phyloP scores from a whole-genome alignment of 37 sponge, comb jelly and placozoan genomes.

The Lycopodina hypogea region DNA sequence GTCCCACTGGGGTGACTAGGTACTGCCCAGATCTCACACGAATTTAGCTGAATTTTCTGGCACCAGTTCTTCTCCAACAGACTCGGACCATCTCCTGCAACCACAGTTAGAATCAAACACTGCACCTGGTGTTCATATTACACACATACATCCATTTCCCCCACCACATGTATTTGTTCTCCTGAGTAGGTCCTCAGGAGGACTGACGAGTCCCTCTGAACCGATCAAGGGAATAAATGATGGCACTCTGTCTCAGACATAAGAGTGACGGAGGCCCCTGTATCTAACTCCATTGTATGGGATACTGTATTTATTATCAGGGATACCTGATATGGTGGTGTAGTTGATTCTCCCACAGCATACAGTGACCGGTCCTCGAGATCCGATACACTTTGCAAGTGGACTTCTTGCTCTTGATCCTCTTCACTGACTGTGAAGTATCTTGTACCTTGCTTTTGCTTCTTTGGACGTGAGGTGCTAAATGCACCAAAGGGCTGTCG shows the following conservation, averaged over 20 bases:
- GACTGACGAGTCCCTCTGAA: not conserved
- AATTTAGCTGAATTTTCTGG: not conserved
- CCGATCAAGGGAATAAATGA: not conserved
- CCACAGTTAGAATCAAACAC: not conserved
- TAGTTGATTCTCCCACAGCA: too few species aligned
- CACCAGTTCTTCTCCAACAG: constrained; percentile 6
- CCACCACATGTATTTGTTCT: not conserved
- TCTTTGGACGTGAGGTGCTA: too few species aligned
- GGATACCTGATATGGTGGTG: too few species aligned
- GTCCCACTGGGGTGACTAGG: not conserved
- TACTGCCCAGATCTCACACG: not conserved
- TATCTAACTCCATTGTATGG: too few species aligned
- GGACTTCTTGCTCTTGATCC: too few species aligned
- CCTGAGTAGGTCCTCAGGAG: constrained; percentile 13
- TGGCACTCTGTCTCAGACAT: constrained; percentile 1
- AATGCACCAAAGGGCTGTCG: too few species aligned
- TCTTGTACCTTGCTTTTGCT: too few species aligned
- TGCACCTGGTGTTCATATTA: not conserved
- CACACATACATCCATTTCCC: not conserved
- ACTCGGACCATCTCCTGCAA: constrained; percentile 1
- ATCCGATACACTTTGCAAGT: too few species aligned
- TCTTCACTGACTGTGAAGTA: too few species aligned
- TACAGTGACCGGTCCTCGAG: too few species aligned
- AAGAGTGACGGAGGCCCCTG: not conserved
- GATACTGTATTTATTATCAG: too few species aligned